Evolutionary conservation across 2,888 invertebrate species (phyloP), one percentile per base, ranked within the genome.

Genomic region (Chaitophorus viminalis): DNA sequence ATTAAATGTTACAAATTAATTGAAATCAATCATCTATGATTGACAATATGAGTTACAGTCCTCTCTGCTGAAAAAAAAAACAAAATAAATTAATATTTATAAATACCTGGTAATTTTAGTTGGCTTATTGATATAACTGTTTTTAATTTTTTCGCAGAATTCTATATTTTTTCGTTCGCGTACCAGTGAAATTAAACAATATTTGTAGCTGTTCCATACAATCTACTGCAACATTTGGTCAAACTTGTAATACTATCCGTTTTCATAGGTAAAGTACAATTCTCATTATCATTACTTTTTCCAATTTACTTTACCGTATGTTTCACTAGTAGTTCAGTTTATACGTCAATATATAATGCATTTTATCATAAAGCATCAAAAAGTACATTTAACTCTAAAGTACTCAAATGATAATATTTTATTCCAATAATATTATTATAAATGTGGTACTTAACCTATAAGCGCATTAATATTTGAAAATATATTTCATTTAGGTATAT

Each of bases 201-300:
- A 72, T 33, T 82, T 33, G 25, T 18, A 17, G 3, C 9, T 17
- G 52, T 72, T 52, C 31, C 52, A 31, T 21, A 21, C 39, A 18
- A 46, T 46, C 21, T 29, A 31, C 33, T 72, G 3, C 52, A 70
- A 9, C 14, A 72, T n/a, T 70, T 82, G 33, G 52, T 72, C 52
- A 31, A 52, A 36, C 46, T 82, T 25, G 31, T 31, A 52, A 31
- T 33, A 33, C 33, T 21, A 31, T 70, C 17, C 1, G 25, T 82
- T 70, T 21, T 14, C 14, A 72, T 82, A 21, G 70, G 70, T 82
- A 82, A 72, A 33, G n/a, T 72, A 82, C 9, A n/a, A 29, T 11
- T 11, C 29, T 29, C 29, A 68, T 29, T n/a, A 68, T 9, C 29
- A 29, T 29, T 29, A 29, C 25, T 11, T 46, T 68, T 29, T 4